These are phyloP conservation scores for Eupelmus urozonus DNA, from an alignment of 2,888 invertebrate genomes.

Conservation along the genomic window DNA sequence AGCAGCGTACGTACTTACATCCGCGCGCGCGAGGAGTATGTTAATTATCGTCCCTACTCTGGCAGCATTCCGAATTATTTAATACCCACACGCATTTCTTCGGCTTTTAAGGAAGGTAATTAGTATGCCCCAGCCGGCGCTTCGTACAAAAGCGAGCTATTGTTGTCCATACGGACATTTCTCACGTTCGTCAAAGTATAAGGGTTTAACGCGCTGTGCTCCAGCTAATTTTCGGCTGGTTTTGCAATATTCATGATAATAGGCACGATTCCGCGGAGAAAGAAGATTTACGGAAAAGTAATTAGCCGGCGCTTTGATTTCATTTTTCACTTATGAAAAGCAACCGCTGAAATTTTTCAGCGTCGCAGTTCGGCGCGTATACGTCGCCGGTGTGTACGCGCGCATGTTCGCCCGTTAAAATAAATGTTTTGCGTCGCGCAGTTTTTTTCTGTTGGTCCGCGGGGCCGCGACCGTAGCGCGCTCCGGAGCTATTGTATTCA, in stretches of 20 bases:
- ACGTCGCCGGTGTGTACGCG: not conserved
- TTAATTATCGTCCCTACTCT: constrained; percentile 10
- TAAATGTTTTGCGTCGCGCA: not conserved
- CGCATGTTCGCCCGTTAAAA: not conserved
- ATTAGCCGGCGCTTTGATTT: not conserved
- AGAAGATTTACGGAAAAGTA: too few species aligned
- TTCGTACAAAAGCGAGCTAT: too few species aligned
- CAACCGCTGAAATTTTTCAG: not conserved
- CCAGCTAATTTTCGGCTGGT: too few species aligned
- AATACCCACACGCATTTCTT: not conserved
- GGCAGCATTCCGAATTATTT: constrained; percentile 5
- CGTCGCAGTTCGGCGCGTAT: too few species aligned
- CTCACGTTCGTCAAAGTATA: too few species aligned
- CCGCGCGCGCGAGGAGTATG: not conserved
- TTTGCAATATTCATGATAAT: too few species aligned
- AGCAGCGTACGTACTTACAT: constrained; percentile 18
- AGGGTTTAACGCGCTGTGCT: too few species aligned
- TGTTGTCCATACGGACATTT: too few species aligned
- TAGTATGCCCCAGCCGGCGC: too few species aligned
- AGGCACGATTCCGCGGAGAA: too few species aligned
- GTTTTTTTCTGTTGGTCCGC: not conserved
- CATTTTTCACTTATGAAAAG: not conserved
- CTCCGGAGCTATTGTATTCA: not conserved
- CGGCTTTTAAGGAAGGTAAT: too few species aligned
- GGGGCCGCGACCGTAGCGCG: not conserved